Evolutionary conservation across 2,797 vertebrate species (phyloP).

Genomic region (Pangasius macronema): DNA sequence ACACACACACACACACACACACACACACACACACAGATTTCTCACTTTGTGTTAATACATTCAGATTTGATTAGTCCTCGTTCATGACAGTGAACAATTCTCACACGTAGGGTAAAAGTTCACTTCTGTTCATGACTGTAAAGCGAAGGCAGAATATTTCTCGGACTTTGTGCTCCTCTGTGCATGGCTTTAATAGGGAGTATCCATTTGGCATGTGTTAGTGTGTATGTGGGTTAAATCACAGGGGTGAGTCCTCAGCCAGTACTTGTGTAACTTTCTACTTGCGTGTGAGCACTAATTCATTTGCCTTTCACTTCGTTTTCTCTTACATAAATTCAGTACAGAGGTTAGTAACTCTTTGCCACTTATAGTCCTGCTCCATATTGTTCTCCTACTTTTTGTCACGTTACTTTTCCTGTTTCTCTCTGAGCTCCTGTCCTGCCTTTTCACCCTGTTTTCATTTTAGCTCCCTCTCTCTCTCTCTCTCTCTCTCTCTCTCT

Average conservation of each 20-base stretch:
- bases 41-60: not conserved
- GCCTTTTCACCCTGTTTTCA: not conserved
- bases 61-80: constrained; percentile 11
- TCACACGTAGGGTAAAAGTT: not conserved
- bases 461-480: constrained; percentile 4
- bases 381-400: not conserved
- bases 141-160: constrained; percentile 23
- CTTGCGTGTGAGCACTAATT: not conserved
- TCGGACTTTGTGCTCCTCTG: constrained; percentile 21
- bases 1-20: not conserved
- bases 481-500: constrained; percentile 40
- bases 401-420: not conserved
- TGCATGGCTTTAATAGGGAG: constrained; percentile 39
- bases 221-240: constrained; percentile 29
- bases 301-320: not conserved
- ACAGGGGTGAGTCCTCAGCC: constrained; percentile 52
- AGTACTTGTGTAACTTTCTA: not conserved
- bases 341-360: not conserved
- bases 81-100: constrained; percentile 12
- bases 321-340: not conserved
- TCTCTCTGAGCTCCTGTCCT: not conserved
- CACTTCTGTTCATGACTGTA: not conserved
- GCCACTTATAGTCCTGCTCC: constrained; percentile 4
- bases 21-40: not conserved
- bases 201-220: constrained; percentile 21